These are phyloP conservation scores for Hydractinia symbiolongicarpus DNA, from an alignment of 30 jellyfish, hydroid and myxozoan species.

Conservation along the genomic window DNA sequence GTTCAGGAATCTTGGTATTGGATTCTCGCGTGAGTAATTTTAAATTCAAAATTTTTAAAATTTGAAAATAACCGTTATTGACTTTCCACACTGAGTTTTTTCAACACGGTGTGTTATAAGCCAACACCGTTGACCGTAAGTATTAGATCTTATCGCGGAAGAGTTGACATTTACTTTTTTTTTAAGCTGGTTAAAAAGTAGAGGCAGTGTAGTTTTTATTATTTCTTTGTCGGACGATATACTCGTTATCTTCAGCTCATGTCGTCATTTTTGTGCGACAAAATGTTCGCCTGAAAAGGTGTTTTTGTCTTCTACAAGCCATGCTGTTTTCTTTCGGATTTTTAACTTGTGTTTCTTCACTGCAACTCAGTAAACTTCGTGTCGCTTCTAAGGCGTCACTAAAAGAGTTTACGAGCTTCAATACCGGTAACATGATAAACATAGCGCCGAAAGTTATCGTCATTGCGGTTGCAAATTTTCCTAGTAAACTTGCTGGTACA, in stretches of 20 bases:
- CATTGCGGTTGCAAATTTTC: slow-evolving; percentile 50
- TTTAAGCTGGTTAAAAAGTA: too few species aligned
- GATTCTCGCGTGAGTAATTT: slow-evolving; percentile 60
- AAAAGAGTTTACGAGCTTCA: slow-evolving; percentile 67
- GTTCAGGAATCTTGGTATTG: slow-evolving; percentile 82
- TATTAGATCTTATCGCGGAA: too few species aligned
- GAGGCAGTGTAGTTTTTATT: too few species aligned
- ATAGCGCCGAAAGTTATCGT: slow-evolving; percentile 75
- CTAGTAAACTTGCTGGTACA: slow-evolving; percentile 47
- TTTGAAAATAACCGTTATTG: background rate
- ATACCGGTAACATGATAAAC: slow-evolving; percentile 67
- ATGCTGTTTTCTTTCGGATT: background rate
- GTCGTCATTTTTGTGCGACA: too few species aligned
- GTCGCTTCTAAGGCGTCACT: slow-evolving; percentile 79
- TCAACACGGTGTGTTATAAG: too few species aligned
- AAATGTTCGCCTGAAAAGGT: too few species aligned
- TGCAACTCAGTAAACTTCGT: background rate
- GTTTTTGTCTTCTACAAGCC: too few species aligned
- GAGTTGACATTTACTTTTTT: too few species aligned
- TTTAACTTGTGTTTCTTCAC: background rate
- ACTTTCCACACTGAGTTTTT: too few species aligned
- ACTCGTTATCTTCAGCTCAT: too few species aligned
- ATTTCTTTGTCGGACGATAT: too few species aligned
- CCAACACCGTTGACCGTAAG: too few species aligned
- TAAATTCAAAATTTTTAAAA: background rate